phyloP scores from a whole-genome alignment of 2,888 invertebrate genomes.

The Eudemis profundana region DNA sequence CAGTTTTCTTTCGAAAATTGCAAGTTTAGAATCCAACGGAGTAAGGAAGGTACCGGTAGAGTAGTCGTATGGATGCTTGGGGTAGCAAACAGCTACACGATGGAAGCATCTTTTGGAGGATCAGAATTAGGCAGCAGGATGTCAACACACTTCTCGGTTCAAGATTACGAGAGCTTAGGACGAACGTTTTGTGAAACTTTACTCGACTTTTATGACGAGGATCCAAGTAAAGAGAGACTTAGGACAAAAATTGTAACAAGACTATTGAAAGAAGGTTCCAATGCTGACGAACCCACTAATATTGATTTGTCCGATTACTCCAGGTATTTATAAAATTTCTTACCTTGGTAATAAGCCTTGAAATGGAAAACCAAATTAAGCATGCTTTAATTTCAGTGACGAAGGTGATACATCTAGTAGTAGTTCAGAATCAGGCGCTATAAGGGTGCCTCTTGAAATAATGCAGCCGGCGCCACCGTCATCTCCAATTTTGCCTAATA shows the following conservation, averaged over 20 bases:
- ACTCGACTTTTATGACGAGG: slow-evolving; percentile 95
- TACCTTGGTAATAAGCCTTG: neutral
- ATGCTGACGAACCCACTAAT: slow-evolving; percentile 94
- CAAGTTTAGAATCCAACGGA: slow-evolving; percentile 96
- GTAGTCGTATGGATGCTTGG: slow-evolving; percentile 98
- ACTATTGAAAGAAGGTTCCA: slow-evolving; percentile 92
- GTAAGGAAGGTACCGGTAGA: slow-evolving; percentile 97
- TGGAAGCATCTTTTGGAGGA: slow-evolving; percentile 98
- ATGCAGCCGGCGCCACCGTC: slow-evolving; percentile 88
- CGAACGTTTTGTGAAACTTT: slow-evolving; percentile 96
- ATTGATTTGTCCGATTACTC: slow-evolving; percentile 95
- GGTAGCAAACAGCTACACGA: slow-evolving; percentile 96
- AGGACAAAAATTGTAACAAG: slow-evolving; percentile 92
- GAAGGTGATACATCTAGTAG: slow-evolving; percentile 92
- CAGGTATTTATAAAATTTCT: slow-evolving; percentile 82
- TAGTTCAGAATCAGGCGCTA: slow-evolving; percentile 87
- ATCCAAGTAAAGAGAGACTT: slow-evolving; percentile 92
- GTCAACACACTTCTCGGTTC: slow-evolving; percentile 94
- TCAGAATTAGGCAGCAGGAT: slow-evolving; percentile 92
- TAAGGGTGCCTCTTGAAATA: slow-evolving; percentile 82
- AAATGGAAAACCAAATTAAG: neutral
- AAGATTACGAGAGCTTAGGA: slow-evolving; percentile 89
- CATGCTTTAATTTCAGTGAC: slow-evolving; percentile 89
- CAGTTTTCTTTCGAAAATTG: slow-evolving; percentile 97
- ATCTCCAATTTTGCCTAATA: slow-evolving; percentile 86